Evolutionary conservation across 2,797 vertebrate genomes (phyloP).

Genomic region (Momotus momota): DNA sequence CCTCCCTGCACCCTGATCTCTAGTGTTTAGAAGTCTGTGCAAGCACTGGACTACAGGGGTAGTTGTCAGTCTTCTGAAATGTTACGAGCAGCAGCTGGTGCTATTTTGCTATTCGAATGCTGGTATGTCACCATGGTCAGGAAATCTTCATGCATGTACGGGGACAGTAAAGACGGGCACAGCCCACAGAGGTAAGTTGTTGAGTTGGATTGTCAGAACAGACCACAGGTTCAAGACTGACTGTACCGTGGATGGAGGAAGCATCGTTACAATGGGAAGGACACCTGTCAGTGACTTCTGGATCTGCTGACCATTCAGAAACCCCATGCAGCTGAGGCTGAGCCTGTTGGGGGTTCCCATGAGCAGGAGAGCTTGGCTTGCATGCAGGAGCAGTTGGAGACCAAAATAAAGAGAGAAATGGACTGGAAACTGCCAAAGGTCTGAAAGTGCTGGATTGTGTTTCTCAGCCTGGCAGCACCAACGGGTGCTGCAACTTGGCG

Average conservation of each 20-base stretch:
- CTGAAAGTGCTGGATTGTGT: not conserved
- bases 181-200: not conserved
- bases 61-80: not conserved
- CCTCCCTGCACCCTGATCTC: rapidly evolving
- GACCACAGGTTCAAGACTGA: rapidly evolving
- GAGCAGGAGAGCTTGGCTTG: not conserved
- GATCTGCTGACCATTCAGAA: not conserved
- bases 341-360: not conserved
- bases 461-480: not conserved
- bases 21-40: not conserved
- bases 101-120: not conserved
- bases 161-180: not conserved
- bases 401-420: not conserved
- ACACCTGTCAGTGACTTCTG: not conserved
- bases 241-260: not conserved
- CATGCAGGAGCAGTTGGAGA: not conserved
- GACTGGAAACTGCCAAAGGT: not conserved
- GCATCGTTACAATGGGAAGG: not conserved
- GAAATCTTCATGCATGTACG: not conserved
- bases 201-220: not conserved
- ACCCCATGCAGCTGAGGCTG: not conserved
- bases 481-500: not conserved
- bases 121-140: not conserved
- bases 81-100: not conserved
- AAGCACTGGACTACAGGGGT: not conserved